Conservation (phyloP, 1,140 invertebrate species). For the Drosophila sucinea region DNA sequence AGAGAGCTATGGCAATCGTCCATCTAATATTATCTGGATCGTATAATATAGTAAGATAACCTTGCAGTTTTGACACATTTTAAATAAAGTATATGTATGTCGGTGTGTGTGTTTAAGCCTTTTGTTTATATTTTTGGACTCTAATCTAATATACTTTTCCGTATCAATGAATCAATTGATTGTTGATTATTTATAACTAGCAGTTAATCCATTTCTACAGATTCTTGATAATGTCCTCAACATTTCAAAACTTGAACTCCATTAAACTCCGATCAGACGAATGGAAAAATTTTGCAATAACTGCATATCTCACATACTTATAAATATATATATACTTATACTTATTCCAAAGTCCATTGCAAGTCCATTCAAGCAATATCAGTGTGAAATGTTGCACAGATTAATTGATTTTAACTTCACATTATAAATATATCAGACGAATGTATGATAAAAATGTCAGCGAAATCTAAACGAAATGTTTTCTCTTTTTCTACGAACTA, state of each 20-base stretch:
- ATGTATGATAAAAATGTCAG: neutral
- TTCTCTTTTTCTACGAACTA: neutral
- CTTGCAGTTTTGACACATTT: neutral
- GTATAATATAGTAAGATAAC: slow-evolving; percentile 3
- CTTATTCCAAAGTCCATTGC: too few relatives aligned
- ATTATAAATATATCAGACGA: neutral
- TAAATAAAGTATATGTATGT: neutral
- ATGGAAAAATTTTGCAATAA: slow-evolving; percentile 5
- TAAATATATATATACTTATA: too few relatives aligned
- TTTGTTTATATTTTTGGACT: slow-evolving; percentile 7
- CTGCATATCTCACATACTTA: neutral
- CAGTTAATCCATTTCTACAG: slow-evolving; percentile 3
- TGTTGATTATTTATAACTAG: slow-evolving; percentile 2
- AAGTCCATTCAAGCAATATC: neutral
- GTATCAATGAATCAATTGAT: neutral
- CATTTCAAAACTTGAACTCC: slow-evolving; percentile 2
- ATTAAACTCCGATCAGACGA: neutral
- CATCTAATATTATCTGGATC: slow-evolving; percentile 5
- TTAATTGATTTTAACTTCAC: neutral
- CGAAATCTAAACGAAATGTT: neutral
- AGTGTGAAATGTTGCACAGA: slow-evolving; percentile 2
- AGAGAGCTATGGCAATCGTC: neutral
- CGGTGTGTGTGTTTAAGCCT: neutral
- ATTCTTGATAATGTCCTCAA: neutral
- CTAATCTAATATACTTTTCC: neutral